Evolutionary conservation across 2,113 vertebrate genomes (phyloP), one percentile per base, ranked within the genome.

Genomic region (Platycercus adscitus): DNA sequence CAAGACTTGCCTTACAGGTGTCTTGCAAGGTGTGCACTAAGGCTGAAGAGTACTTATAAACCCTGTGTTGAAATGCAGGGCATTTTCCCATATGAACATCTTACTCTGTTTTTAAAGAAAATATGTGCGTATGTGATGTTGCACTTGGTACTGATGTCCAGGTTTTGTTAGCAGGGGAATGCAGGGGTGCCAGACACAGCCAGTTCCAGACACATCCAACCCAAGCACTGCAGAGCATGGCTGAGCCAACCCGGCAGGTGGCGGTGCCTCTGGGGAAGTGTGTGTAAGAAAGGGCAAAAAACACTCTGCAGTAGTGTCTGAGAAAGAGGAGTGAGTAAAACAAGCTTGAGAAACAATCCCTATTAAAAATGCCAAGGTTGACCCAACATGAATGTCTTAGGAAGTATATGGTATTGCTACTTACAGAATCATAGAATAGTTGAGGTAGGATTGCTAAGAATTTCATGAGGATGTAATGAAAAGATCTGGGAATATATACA

Each of bases 201-300:
- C 0, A 0, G 17, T 16, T 41, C 37, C 65, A 78, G 26, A 19
- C 0, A 0, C 28, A 13, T 76, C 46, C 24, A 9, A 1, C 25
- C 2, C 0, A 1, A 18, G 11, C 17, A 6, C 16, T 0, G 0
- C 14, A 58, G 39, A 49, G 39, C 5, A 1, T 0, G 0, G 16
- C 69, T 33, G 20, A 37, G 15, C 14, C 47, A 1, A 0, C 21
- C 21, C 33, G 16, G 56, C 0, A 5, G 14, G 10, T 0, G 0
- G 3, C 2, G 11, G 4, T 0, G 2, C 3, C 4, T 12, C 0
- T 0, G 4, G 5, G 21, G 4, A 65, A 55, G 9, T 0, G 0
- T 35, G 6, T 18, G 9, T 31, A 69, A 72, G 52, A 72, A 52
- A 69, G 6, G 14, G 21, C 1, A 69, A 75, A 68, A 72, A 61